A percentile compares a stretch with the other conserved stretches of the same genome.
Evolutionary conservation across 2,113 vertebrate genomes (phyloP).

Genomic region (Etheostoma cragini): DNA sequence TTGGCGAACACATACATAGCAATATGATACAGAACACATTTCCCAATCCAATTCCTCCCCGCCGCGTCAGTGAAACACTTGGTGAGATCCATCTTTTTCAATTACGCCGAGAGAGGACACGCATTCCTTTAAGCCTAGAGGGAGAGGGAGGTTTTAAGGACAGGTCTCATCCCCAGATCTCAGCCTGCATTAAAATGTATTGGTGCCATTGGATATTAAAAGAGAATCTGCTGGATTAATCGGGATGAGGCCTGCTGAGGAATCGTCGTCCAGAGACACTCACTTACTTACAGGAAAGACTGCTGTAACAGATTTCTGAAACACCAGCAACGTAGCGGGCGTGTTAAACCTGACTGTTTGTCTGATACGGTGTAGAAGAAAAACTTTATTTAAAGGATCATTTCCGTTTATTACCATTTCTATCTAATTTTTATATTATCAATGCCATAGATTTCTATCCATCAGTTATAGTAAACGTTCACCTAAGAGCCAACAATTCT

Average conservation of each 20-base stretch:
- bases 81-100: slow-evolving; percentile 82
- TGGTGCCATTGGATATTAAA: slow-evolving; percentile 71
- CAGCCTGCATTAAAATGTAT: slow-evolving; percentile 75
- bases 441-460: background rate
- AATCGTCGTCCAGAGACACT: slow-evolving; percentile 43
- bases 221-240: slow-evolving; percentile 71
- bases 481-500: background rate
- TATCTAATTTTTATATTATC: background rate
- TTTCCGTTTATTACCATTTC: background rate
- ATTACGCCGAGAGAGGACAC: slow-evolving; percentile 75
- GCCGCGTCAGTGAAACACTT: slow-evolving; percentile 75
- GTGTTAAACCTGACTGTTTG: background rate
- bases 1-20: slow-evolving; percentile 69
- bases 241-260: slow-evolving; percentile 41
- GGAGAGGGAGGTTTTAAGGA: slow-evolving; percentile 71
- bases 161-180: slow-evolving; percentile 72
- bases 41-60: slow-evolving; percentile 78
- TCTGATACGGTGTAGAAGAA: background rate
- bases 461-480: background rate
- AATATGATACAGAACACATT: slow-evolving; percentile 75
- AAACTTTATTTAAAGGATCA: background rate
- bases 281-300: slow-evolving; percentile 50
- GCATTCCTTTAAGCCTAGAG: slow-evolving; percentile 67
- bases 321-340: background rate
- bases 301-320: slow-evolving; percentile 22